Conservation (phyloP, 2,888 invertebrate species). For the Notodromas monacha region DNA sequence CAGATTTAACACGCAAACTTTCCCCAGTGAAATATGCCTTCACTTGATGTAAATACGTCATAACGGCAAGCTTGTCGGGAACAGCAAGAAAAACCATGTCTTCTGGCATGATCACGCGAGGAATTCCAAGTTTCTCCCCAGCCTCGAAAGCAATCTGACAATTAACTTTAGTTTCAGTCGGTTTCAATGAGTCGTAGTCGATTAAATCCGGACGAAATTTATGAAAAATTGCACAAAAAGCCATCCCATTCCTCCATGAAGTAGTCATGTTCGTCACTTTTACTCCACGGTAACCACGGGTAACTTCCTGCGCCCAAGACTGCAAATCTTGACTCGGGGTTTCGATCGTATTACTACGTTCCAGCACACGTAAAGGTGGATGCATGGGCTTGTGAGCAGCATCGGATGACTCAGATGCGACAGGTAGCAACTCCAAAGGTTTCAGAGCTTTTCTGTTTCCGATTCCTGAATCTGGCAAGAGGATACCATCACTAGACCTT, state of each 20-base stretch:
- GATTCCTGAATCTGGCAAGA: too few species aligned
- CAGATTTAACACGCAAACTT: too few species aligned
- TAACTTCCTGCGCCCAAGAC: constrained; percentile 74
- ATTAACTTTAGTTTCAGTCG: constrained; percentile 58
- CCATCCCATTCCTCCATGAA: constrained; percentile 78
- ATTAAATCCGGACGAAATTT: constrained; percentile 63
- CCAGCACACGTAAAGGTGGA: too few species aligned
- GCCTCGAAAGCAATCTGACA: constrained; percentile 73
- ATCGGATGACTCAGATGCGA: too few species aligned
- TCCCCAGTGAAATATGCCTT: constrained; percentile 57
- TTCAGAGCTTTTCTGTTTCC: too few species aligned
- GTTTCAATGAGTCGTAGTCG: constrained; percentile 50
- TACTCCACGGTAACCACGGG: constrained; percentile 49
- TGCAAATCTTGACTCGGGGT: constrained; percentile 54
- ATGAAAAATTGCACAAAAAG: constrained; percentile 80
- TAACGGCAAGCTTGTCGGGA: constrained; percentile 78
- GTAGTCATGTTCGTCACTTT: constrained; percentile 68
- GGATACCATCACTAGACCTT: too few species aligned
- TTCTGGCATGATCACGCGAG: constrained; percentile 58
- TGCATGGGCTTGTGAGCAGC: too few species aligned
- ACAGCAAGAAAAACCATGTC: constrained; percentile 64
- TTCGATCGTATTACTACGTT: too few species aligned
- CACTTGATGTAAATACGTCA: constrained; percentile 86
- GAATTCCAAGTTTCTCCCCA: constrained; percentile 56
- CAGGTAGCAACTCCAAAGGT: too few species aligned